Evolutionary conservation across 2,113 vertebrate species (phyloP), one percentile per base, ranked within the genome.

Genomic region (Nothobranchius furzeri): DNA sequence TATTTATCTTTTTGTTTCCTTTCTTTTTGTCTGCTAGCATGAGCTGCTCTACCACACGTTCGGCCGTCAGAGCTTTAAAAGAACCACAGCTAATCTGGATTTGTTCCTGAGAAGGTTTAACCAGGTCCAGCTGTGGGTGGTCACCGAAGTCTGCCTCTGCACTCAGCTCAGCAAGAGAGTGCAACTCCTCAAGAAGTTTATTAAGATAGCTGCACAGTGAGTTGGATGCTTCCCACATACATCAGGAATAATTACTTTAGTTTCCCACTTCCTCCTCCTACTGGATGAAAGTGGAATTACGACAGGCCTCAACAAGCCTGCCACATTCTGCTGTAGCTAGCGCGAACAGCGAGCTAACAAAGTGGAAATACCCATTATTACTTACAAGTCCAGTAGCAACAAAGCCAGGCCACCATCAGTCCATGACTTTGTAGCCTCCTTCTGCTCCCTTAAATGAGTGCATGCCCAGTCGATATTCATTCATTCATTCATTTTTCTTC

Each of bases 161-260:
- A 86, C 92, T 72, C 96, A 98, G 85, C 95, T 98, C 89, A 97
- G 95, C 91, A 99, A 99, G 81, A 93, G 97, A 53, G 97, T 99
- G 78, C 97, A 99, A 81, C 95, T 99, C 59, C 92, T 99, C 66
- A 98, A 98, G 92, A 99, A 99, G 89, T 99, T 98, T 80, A 99
- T 99, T 90, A 99, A 99, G 93, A 97, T 99, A 64, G 97, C 97
- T 14, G 97, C 97, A 63, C 97, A 99, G 97, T 99, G 92, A 97
- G 97, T 83, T 9, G 24, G 7, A 8, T 20, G 24, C 40, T 13
- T 9, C 12, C 4, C 7, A 47, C 9, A 0, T 1, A 7, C 15
- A 7, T 7, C 13, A 9, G 8, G 15, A 36, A 7, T 17, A 7
- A 3, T 4, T 1, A n/a, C 36, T 12, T 64, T 54, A 7, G 0